These are phyloP conservation scores for Osmoderma eremita DNA, from an alignment of 2,888 invertebrate species.

Conservation along the genomic window DNA sequence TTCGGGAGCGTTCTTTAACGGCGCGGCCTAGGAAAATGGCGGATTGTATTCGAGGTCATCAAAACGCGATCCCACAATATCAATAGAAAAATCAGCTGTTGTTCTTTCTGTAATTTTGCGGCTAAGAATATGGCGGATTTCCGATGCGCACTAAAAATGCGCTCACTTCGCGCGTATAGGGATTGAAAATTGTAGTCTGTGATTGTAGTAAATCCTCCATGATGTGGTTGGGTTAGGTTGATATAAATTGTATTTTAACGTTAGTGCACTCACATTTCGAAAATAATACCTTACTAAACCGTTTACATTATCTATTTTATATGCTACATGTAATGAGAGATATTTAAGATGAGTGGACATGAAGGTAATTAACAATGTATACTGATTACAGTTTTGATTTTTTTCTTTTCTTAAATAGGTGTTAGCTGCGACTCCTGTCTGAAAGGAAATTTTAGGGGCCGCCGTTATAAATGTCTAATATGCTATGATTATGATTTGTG, in stretches of 20 bases:
- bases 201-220: too few relatives aligned
- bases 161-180: too few relatives aligned
- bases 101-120: too few relatives aligned
- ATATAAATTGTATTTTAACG: constrained; percentile 26
- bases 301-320: constrained; percentile 10
- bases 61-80: too few relatives aligned
- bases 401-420: constrained; percentile 70
- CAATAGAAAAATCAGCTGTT: too few relatives aligned
- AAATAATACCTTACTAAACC: constrained; percentile 22
- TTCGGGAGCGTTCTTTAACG: too few relatives aligned
- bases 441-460: constrained; percentile 96
- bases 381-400: constrained; percentile 4
- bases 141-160: too few relatives aligned
- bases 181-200: too few relatives aligned
- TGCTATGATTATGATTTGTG: constrained; percentile 99
- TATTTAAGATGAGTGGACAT: constrained; percentile 43
- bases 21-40: too few relatives aligned
- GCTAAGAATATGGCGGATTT: too few relatives aligned
- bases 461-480: constrained; percentile 98
- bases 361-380: constrained; percentile 37
- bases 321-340: constrained; percentile 20
- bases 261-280: constrained; percentile 14
- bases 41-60: too few relatives aligned
- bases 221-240: constrained; percentile 44
- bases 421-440: constrained; percentile 99